These are phyloP conservation scores for Idaea biselata DNA, from an alignment of 2,888 invertebrate genomes.

Conservation along the genomic window DNA sequence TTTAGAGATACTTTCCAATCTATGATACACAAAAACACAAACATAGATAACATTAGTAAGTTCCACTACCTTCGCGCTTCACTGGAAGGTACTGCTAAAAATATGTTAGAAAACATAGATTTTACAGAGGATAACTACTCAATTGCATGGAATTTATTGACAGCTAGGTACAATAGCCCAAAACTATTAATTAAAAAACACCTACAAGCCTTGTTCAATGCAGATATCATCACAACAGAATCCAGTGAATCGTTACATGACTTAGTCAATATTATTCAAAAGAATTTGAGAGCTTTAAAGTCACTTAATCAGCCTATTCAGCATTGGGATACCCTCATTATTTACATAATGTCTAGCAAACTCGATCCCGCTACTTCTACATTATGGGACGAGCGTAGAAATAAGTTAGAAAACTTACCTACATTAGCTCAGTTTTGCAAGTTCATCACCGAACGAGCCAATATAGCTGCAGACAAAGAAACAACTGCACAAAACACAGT, in stretches of 20 bases:
- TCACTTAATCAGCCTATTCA: constrained; percentile 16
- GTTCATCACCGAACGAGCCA: constrained; percentile 12
- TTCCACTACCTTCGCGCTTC: constrained; percentile 11
- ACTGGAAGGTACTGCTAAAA: constrained; percentile 20
- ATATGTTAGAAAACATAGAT: constrained; percentile 23
- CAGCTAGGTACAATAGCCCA: constrained; percentile 23
- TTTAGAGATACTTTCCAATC: constrained; percentile 18
- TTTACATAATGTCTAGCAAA: constrained; percentile 26
- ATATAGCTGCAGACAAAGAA: constrained; percentile 5
- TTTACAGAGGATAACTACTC: constrained; percentile 25
- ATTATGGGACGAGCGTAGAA: constrained; percentile 20
- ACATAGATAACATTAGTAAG: constrained; percentile 4
- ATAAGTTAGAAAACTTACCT: constrained; percentile 2
- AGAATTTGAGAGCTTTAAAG: constrained; percentile 24
- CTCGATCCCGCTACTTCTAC: constrained; percentile 17
- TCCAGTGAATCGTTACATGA: constrained; percentile 17
- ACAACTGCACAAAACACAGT: background rate
- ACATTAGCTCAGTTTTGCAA: background rate
- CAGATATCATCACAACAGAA: constrained; percentile 21
- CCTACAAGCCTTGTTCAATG: constrained; percentile 26
- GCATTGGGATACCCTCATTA: constrained; percentile 25
- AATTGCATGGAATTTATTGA: constrained; percentile 25
- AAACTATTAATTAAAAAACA: constrained; percentile 28
- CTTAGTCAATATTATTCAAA: constrained; percentile 21
- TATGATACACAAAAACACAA: constrained; percentile 14